phyloP scores from a whole-genome alignment of 2,888 invertebrate species.

The Dicyrtomina minuta region DNA sequence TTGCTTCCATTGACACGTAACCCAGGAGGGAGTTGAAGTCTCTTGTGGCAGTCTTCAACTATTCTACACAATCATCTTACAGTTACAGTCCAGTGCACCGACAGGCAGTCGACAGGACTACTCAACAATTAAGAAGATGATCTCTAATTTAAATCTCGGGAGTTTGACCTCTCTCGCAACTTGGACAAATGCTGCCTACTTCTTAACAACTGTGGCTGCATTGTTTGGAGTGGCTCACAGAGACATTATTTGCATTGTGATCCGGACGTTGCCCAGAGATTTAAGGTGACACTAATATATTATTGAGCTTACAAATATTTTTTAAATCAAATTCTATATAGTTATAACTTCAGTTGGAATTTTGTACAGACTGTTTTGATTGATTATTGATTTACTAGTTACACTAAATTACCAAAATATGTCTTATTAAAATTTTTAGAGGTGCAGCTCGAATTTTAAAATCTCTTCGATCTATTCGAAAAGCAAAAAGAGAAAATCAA shows the following conservation, averaged over 20 bases:
- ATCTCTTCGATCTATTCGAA: background rate
- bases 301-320: no score
- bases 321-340: no score
- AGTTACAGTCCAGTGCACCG: no score
- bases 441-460: slow-evolving; percentile 11
- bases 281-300: background rate
- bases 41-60: no score
- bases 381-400: no score
- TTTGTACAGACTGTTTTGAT: no score
- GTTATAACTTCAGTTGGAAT: no score
- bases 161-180: background rate
- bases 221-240: slow-evolving; percentile 8
- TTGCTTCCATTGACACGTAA: no score
- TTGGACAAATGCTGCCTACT: slow-evolving; percentile 22
- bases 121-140: slow-evolving; percentile 8
- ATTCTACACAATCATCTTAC: no score
- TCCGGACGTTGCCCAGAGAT: slow-evolving; percentile 21
- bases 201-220: slow-evolving; percentile 13
- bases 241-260: slow-evolving; percentile 11
- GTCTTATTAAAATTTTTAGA: slow-evolving; percentile 4
- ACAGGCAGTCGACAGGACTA: no score
- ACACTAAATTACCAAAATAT: no score
- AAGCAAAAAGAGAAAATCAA: slow-evolving; percentile 69
- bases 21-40: no score
- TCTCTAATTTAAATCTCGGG: background rate